phyloP scores from a whole-genome alignment of 1,140 invertebrate genomes.

The Drosophila seguyi region DNA sequence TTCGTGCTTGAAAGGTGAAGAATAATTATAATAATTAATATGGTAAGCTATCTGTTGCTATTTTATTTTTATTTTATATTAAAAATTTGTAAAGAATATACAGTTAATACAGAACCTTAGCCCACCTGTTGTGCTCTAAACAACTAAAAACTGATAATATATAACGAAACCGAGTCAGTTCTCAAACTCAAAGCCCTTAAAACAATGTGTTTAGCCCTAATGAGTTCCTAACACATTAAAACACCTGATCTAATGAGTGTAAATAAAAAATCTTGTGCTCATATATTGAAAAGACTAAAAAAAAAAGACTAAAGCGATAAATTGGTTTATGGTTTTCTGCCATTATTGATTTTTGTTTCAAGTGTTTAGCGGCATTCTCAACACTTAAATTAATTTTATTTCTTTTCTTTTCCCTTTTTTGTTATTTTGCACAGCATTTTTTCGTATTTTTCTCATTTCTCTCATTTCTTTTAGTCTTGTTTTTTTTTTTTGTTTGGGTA shows the following conservation, averaged over 20 bases:
- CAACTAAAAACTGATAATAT: not conserved
- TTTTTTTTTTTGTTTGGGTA: constrained; percentile 1
- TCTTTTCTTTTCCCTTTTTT: not conserved
- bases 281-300: not conserved
- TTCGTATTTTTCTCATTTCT: constrained; percentile 12
- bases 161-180: not conserved
- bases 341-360: constrained; percentile 8
- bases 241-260: not conserved
- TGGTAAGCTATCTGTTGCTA: not conserved
- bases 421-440: constrained; percentile 8
- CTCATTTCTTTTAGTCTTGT: not conserved
- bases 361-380: constrained; percentile 2
- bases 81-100: not conserved
- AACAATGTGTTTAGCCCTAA: not conserved
- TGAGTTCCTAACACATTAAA: not conserved
- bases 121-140: not conserved
- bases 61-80: not conserved
- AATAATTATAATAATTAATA: not conserved
- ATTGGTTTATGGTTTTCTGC: constrained; percentile 2
- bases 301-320: constrained; percentile 1
- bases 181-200: not conserved
- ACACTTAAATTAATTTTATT: constrained; percentile 6
- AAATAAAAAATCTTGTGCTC: not conserved
- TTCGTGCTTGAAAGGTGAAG: no score
- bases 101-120: not conserved